A percentile compares a stretch with the other conserved stretches of the same genome.
These are phyloP conservation scores for Gastrophryne carolinensis DNA, from an alignment of 2,797 vertebrate genomes.

Conservation along the genomic window DNA sequence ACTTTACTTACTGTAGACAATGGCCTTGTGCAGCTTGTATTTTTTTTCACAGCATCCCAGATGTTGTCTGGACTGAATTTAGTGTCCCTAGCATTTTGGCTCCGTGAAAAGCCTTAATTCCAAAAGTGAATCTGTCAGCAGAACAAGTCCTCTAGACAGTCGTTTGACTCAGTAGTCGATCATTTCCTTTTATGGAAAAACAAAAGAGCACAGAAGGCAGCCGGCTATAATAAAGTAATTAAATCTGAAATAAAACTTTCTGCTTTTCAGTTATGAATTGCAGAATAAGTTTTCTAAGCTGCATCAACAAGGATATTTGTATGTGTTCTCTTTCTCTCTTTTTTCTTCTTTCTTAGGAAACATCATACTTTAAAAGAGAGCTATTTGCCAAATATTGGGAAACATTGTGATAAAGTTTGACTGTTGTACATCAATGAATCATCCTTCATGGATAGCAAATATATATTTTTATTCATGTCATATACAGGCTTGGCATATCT, in stretches of 20 bases:
- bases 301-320: not conserved
- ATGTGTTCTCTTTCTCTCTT: not conserved
- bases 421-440: not conserved
- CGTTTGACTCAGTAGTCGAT: slow-evolving; percentile 19
- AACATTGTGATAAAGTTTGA: not conserved
- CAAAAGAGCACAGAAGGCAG: slow-evolving; percentile 9
- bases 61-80: not conserved
- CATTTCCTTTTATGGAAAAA: slow-evolving; percentile 43
- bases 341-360: not conserved
- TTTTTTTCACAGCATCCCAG: not conserved
- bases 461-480: not conserved
- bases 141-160: slow-evolving; percentile 18
- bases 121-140: slow-evolving; percentile 19
- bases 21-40: not conserved
- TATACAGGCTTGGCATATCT: not conserved
- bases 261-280: not conserved
- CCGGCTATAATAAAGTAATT: slow-evolving; percentile 25
- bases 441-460: not conserved
- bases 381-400: not conserved
- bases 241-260: slow-evolving; percentile 12
- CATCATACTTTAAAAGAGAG: not conserved
- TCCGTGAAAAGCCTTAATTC: slow-evolving; percentile 1
- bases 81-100: slow-evolving; percentile 21
- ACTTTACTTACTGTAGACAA: not conserved
- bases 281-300: not conserved